Conservation (phyloP, 1,140 invertebrate species). For the Pemphigus obesinymphae region DNA sequence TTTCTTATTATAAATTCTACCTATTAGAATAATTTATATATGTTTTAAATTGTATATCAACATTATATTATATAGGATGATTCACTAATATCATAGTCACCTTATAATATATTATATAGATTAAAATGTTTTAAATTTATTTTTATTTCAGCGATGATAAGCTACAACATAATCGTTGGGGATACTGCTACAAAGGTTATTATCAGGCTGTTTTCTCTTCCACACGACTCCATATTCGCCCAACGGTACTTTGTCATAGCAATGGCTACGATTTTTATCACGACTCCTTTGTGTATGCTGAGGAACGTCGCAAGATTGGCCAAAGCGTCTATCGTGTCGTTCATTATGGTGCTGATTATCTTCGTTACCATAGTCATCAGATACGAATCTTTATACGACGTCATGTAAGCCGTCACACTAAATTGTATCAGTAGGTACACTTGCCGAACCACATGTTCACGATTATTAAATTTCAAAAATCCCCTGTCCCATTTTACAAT, state of each 20-base stretch:
- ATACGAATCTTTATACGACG: slow-evolving; percentile 56
- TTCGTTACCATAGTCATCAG: slow-evolving; percentile 66
- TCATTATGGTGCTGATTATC: slow-evolving; percentile 71
- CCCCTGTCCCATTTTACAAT: not conserved
- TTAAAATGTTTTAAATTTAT: slow-evolving; percentile 10
- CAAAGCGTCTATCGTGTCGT: slow-evolving; percentile 73
- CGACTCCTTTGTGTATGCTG: slow-evolving; percentile 76
- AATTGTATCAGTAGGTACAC: not conserved
- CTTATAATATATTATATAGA: not conserved
- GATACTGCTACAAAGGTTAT: slow-evolving; percentile 83
- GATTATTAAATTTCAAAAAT: not conserved
- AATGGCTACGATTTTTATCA: slow-evolving; percentile 68
- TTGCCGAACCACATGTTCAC: not conserved
- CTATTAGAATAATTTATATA: no score
- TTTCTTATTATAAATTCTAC: no score
- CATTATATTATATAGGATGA: no score
- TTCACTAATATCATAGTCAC: no score
- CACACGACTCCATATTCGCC: slow-evolving; percentile 58
- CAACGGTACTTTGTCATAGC: slow-evolving; percentile 73
- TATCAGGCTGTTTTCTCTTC: slow-evolving; percentile 59
- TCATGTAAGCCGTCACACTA: slow-evolving; percentile 56
- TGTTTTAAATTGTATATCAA: no score
- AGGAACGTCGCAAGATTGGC: slow-evolving; percentile 73
- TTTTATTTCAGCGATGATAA: slow-evolving; percentile 75
- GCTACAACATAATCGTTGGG: slow-evolving; percentile 85